phyloP scores from a whole-genome alignment of 2,888 invertebrate genomes.

The Agrotis clavis region DNA sequence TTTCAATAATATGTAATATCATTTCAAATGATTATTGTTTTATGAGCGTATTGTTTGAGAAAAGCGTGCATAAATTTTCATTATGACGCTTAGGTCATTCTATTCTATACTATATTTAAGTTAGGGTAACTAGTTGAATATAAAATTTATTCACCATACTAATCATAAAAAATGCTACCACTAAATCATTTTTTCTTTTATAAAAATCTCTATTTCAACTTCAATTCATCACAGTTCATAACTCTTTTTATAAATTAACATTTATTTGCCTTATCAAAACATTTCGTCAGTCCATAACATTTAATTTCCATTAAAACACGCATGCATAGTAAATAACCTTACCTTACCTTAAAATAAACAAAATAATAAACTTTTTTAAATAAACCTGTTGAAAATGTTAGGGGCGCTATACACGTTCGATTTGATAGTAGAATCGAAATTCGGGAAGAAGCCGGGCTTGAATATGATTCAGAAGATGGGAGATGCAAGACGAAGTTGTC shows the following conservation, averaged over 20 bases:
- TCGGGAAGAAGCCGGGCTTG: no score
- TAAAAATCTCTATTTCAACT: background rate
- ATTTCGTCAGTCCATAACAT: background rate
- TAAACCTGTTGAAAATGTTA: constrained; percentile 46
- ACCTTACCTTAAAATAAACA: constrained; percentile 16
- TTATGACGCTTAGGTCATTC: no score
- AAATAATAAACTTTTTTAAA: constrained; percentile 28
- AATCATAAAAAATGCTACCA: background rate
- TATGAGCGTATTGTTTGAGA: no score
- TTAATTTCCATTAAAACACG: constrained; percentile 23
- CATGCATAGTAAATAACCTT: constrained; percentile 24
- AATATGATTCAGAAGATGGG: background rate
- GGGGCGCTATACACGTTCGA: background rate
- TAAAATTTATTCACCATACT: background rate
- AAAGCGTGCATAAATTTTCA: no score
- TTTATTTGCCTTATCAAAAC: constrained; percentile 3
- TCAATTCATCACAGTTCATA: background rate
- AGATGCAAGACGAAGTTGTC: no score
- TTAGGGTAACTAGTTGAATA: background rate
- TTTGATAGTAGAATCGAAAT: background rate
- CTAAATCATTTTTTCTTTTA: background rate
- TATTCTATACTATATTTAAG: background rate
- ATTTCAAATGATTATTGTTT: no score
- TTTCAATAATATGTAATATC: no score
- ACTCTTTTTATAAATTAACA: background rate